Evolutionary conservation across 2,797 vertebrate species (phyloP).

Genomic region (Channallabes apus): DNA sequence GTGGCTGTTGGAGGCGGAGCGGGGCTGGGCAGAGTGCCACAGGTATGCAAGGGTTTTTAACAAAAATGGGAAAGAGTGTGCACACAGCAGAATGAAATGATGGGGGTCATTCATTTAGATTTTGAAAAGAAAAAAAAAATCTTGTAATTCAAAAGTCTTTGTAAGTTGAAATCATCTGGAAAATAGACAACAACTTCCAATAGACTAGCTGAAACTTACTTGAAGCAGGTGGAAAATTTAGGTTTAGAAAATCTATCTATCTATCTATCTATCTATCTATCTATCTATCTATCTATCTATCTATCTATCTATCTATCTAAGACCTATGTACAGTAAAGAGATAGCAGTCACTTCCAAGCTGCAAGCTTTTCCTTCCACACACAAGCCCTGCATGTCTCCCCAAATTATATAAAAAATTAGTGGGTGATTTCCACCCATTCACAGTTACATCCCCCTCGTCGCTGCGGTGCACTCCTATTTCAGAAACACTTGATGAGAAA

Average conservation of each 20-base stretch:
- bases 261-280: no score
- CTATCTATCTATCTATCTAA: no score
- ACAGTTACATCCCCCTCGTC: constrained; percentile 62
- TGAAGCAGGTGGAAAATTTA: background rate
- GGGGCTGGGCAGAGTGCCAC: constrained; percentile 91
- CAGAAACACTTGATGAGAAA: constrained; percentile 63
- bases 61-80: background rate
- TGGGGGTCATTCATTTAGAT: background rate
- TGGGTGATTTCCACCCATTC: constrained; percentile 52
- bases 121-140: constrained; percentile 3
- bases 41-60: constrained; percentile 73
- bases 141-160: background rate
- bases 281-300: no score
- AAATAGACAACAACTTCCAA: background rate
- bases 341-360: constrained; percentile 65
- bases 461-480: constrained; percentile 54
- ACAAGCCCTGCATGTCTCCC: constrained; percentile 47
- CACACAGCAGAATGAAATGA: constrained; percentile 7
- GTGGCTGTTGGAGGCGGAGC: constrained; percentile 92
- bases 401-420: constrained; percentile 47
- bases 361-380: constrained; percentile 41
- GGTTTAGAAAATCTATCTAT: no score
- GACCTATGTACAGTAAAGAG: constrained; percentile 60
- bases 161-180: constrained; percentile 9
- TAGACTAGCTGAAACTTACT: constrained; percentile 20